Evolutionary conservation across 2,888 invertebrate genomes (phyloP).

Genomic region (Lobophora halterata): DNA sequence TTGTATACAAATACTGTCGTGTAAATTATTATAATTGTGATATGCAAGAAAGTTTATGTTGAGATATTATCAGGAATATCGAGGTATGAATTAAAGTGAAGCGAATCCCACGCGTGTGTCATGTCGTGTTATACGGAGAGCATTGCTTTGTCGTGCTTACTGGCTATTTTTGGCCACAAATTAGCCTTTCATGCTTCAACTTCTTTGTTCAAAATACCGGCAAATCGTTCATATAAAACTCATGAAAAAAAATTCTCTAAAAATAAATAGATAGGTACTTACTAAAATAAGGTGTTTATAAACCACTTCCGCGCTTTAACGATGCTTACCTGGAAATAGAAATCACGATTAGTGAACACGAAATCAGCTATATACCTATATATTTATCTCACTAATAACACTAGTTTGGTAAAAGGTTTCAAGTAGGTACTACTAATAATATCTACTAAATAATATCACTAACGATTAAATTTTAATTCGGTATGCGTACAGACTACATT

Average conservation of each 20-base stretch:
- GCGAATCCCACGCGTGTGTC: conserved; percentile 33
- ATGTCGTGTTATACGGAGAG: conserved; percentile 18
- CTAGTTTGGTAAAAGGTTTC: conserved; percentile 24
- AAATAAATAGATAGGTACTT: no score
- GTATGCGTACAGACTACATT: no score
- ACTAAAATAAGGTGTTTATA: no score
- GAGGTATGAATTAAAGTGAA: conserved; percentile 31
- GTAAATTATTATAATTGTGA: conserved; percentile 29
- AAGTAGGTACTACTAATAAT: no score
- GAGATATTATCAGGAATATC: conserved; percentile 29
- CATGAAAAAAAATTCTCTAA: no score
- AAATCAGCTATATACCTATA: conserved; percentile 5
- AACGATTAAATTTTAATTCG: no score
- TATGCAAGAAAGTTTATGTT: conserved; percentile 27
- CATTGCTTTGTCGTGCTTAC: conserved; percentile 17
- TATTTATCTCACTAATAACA: conserved; percentile 1
- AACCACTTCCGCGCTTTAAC: conserved; percentile 8
- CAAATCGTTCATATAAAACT: no score
- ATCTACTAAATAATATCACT: no score
- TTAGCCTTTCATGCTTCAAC: conserved; percentile 5
- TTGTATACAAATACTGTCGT: conserved; percentile 20
- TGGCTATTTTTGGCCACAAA: conserved; percentile 12
- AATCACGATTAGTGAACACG: conserved; percentile 31
- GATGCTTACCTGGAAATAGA: conserved; percentile 50
- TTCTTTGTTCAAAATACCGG: not conserved